A percentile compares a stretch with the other conserved stretches of the same genome.
Evolutionary conservation across 2,888 invertebrate species (phyloP).

Genomic region (Gryllus longicercus): DNA sequence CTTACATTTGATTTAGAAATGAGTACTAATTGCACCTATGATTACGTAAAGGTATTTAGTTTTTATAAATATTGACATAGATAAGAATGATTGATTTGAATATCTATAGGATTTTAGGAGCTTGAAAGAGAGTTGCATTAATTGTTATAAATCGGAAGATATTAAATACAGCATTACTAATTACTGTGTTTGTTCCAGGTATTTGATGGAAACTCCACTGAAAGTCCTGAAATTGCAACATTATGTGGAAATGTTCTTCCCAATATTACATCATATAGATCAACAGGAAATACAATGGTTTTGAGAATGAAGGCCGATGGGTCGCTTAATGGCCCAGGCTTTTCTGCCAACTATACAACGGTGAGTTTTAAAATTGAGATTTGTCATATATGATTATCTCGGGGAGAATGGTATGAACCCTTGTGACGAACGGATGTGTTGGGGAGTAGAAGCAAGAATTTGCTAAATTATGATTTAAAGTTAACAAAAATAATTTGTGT

Average conservation of each 20-base stretch:
- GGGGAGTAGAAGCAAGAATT: too few relatives aligned
- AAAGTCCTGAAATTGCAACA: conserved; percentile 53
- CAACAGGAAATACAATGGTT: conserved; percentile 60
- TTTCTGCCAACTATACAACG: conserved; percentile 64
- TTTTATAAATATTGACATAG: background rate
- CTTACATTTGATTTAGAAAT: conserved; percentile 62
- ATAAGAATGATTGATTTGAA: background rate
- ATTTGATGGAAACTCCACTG: conserved; percentile 43
- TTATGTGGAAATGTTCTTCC: conserved; percentile 57
- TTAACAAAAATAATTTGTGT: too few relatives aligned
- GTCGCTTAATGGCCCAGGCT: conserved; percentile 66
- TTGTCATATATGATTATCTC: too few relatives aligned
- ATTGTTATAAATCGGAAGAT: background rate
- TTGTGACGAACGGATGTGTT: too few relatives aligned
- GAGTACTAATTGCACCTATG: conserved; percentile 68
- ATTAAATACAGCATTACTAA: background rate
- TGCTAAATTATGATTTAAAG: too few relatives aligned
- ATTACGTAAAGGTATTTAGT: conserved; percentile 64
- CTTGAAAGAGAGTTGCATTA: background rate
- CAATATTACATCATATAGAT: conserved; percentile 47
- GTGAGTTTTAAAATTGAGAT: conserved; percentile 45
- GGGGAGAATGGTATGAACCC: too few relatives aligned
- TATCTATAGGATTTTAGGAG: background rate
- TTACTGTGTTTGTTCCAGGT: conserved; percentile 24
- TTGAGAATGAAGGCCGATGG: conserved; percentile 64